Conservation (phyloP, 2,888 invertebrate genomes). For the Argyra leucocephala region DNA sequence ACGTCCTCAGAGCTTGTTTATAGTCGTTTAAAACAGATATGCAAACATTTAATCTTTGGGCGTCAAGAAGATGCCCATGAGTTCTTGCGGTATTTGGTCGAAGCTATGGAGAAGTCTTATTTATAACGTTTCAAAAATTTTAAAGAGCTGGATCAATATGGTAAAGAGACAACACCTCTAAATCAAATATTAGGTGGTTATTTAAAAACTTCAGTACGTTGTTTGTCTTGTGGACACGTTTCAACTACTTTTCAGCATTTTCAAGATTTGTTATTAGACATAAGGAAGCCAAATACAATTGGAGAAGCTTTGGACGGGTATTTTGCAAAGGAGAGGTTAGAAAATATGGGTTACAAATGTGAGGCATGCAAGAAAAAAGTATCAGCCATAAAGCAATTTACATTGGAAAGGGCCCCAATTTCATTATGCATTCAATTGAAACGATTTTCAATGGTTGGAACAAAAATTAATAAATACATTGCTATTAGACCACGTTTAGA, state of each 20-base stretch:
- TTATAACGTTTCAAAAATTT: slow-evolving; percentile 61
- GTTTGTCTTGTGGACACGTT: slow-evolving; percentile 77
- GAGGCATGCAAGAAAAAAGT: slow-evolving; percentile 89
- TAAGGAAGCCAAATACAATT: slow-evolving; percentile 72
- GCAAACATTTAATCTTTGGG: slow-evolving; percentile 80
- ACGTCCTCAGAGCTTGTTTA: slow-evolving; percentile 76
- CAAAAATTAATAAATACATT: slow-evolving; percentile 82
- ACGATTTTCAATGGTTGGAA: slow-evolving; percentile 74
- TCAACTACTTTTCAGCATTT: slow-evolving; percentile 96
- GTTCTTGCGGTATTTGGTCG: slow-evolving; percentile 85
- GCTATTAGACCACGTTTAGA: slow-evolving; percentile 65
- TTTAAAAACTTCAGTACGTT: slow-evolving; percentile 81
- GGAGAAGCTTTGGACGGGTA: slow-evolving; percentile 84
- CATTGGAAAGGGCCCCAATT: slow-evolving; percentile 82
- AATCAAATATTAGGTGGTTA: slow-evolving; percentile 97
- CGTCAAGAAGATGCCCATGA: slow-evolving; percentile 97
- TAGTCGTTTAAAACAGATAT: slow-evolving; percentile 64
- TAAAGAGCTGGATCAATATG: slow-evolving; percentile 72
- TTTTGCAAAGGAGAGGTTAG: slow-evolving; percentile 80
- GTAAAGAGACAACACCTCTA: slow-evolving; percentile 90
- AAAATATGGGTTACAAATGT: slow-evolving; percentile 90
- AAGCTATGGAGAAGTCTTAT: slow-evolving; percentile 89
- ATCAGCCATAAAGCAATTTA: slow-evolving; percentile 87
- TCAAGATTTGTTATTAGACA: slow-evolving; percentile 85
- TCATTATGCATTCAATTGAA: slow-evolving; percentile 91